phyloP scores from a whole-genome alignment of 1,140 invertebrate genomes.

The Cotesia glomerata region DNA sequence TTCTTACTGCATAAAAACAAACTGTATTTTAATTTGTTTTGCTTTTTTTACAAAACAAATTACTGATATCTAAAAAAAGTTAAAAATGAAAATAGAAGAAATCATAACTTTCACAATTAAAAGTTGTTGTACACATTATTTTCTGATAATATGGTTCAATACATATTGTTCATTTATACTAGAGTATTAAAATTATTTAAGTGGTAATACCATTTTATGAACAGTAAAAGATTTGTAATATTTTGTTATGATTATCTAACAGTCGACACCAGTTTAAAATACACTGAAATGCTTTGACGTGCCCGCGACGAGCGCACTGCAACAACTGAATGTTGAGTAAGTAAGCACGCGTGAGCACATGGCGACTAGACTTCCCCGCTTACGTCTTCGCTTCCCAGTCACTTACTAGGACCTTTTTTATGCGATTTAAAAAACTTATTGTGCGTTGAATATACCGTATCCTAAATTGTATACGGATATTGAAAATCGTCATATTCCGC shows the following conservation, averaged over 20 bases:
- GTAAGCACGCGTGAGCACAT: conserved; percentile 58
- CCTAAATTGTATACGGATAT: not conserved
- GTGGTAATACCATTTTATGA: no score
- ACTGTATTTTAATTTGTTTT: no score
- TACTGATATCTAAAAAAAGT: no score
- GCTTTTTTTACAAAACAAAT: no score
- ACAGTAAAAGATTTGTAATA: no score
- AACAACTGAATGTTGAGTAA: conserved; percentile 57
- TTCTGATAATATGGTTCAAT: not conserved
- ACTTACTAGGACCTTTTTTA: conserved; percentile 6
- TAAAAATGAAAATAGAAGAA: not conserved
- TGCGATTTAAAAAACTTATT: conserved; percentile 12
- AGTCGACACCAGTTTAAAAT: no score
- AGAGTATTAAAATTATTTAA: no score
- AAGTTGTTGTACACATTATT: conserved; percentile 20
- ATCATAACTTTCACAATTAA: not conserved
- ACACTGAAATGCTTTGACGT: conserved; percentile 28
- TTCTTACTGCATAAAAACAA: no score
- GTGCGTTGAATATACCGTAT: not conserved
- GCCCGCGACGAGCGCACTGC: conserved; percentile 54
- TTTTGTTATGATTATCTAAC: no score
- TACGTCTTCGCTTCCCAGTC: not conserved
- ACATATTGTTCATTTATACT: no score
- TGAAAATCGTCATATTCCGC: not conserved
- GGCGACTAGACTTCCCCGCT: conserved; percentile 37